Evolutionary conservation across 2,888 invertebrate genomes (phyloP).

Genomic region (Drosophila histrio): DNA sequence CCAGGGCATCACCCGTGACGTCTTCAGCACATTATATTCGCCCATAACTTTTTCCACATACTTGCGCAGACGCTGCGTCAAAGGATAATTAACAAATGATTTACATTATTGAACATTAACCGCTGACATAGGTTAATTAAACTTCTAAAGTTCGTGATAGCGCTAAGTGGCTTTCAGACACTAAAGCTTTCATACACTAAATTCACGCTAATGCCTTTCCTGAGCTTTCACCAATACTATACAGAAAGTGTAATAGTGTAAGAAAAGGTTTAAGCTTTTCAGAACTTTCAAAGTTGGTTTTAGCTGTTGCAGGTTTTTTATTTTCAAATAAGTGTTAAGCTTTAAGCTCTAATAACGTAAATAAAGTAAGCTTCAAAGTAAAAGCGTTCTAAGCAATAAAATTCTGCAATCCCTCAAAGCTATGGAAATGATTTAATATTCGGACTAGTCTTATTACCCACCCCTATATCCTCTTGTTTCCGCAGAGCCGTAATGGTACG

Average conservation of each 20-base stretch:
- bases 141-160: neutral
- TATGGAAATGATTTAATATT: neutral
- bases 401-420: neutral
- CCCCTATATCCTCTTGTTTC: conserved; percentile 28
- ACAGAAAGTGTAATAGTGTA: neutral
- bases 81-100: neutral
- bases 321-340: neutral
- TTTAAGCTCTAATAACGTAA: neutral
- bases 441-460: conserved; percentile 5
- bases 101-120: neutral
- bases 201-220: neutral
- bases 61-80: conserved; percentile 44
- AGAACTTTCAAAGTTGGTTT: neutral
- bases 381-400: neutral
- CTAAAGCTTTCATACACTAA: neutral
- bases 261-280: neutral
- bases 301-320: too few species aligned
- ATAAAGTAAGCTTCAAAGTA: neutral
- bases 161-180: too few species aligned
- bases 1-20: conserved; percentile 68
- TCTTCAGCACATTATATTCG: conserved; percentile 63
- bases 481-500: conserved; percentile 42
- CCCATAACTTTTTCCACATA: conserved; percentile 64
- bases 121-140: neutral
- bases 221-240: neutral